Evolutionary conservation across 2,113 vertebrate species (phyloP).

Genomic region (Eolophus roseicapilla): DNA sequence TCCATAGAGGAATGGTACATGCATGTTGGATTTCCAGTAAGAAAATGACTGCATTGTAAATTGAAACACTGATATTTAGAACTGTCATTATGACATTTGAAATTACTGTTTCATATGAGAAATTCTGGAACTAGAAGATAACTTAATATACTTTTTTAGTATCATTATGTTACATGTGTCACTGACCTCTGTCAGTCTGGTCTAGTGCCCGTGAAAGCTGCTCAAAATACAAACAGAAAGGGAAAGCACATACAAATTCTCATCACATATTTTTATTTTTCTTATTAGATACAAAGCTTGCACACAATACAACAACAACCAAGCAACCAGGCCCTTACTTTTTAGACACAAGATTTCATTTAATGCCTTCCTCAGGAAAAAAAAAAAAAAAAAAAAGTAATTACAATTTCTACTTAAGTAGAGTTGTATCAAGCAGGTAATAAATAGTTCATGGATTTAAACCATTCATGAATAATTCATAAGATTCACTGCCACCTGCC

Average conservation of each 20-base stretch:
- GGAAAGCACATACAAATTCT: background rate
- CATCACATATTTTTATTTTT: background rate
- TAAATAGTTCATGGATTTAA: constrained; percentile 1
- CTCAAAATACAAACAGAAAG: background rate
- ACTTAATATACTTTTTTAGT: background rate
- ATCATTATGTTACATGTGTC: background rate
- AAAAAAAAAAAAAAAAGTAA: background rate
- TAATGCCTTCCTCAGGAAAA: background rate
- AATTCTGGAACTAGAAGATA: background rate
- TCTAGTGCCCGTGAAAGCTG: background rate
- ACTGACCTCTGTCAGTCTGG: background rate
- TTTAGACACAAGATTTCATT: background rate
- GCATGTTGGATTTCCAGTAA: background rate
- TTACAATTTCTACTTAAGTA: background rate
- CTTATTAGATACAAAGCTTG: background rate
- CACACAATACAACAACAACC: background rate
- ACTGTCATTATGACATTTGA: background rate
- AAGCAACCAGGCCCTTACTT: background rate
- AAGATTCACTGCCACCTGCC: background rate
- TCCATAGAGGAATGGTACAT: background rate
- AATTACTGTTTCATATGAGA: background rate
- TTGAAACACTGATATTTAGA: background rate
- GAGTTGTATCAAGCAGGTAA: background rate
- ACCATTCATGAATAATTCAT: background rate
- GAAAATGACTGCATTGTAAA: background rate